These are phyloP conservation scores for Perizoma affinitatum DNA, from an alignment of 2,888 invertebrate species.

Conservation along the genomic window DNA sequence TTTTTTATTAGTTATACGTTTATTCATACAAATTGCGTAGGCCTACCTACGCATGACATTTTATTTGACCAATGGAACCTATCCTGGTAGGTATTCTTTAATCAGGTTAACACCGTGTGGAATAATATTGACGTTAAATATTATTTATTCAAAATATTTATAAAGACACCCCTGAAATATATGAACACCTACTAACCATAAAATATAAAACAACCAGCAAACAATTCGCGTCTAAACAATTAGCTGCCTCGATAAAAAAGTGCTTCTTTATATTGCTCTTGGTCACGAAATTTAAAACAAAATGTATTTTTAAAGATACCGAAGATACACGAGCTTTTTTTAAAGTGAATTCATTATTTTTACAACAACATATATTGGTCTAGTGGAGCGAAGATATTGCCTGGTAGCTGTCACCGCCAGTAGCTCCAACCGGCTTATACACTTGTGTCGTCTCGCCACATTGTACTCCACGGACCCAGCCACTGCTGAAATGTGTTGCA, in stretches of 20 bases:
- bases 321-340: constrained; percentile 13
- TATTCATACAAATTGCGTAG: no score
- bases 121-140: no score
- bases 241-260: constrained; percentile 18
- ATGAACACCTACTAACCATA: background rate
- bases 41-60: no score
- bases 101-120: no score
- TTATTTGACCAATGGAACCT: no score
- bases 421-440: constrained; percentile 68
- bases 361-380: constrained; percentile 71
- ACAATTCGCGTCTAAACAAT: constrained; percentile 20
- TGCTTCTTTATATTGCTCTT: constrained; percentile 12
- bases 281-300: constrained; percentile 35
- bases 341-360: constrained; percentile 57
- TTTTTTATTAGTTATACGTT: no score
- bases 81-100: no score
- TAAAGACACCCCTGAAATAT: background rate
- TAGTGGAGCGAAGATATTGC: constrained; percentile 74
- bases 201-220: constrained; percentile 6
- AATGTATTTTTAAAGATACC: constrained; percentile 42
- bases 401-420: constrained; percentile 73
- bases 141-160: background rate
- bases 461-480: constrained; percentile 50
- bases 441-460: constrained; percentile 58
- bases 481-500: constrained; percentile 50